Base-by-base conservation (phyloP, 2,888 invertebrate species). In the Rutpela maculata region DNA sequence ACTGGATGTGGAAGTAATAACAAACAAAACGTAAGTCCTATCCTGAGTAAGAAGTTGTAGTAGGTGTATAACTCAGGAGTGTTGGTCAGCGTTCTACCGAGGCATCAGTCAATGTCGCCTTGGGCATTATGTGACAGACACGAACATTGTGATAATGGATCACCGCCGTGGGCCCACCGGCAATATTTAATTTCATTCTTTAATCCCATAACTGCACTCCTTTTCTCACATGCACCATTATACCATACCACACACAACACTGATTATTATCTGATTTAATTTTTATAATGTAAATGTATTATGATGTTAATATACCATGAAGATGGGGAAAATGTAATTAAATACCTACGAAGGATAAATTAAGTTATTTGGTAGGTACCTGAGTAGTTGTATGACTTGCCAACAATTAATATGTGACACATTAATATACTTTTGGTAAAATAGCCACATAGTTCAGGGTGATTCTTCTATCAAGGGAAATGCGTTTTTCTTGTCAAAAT, bases 101-200 rank as follows among this genome's bases (percentile, higher is more conserved):
- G 82, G 83, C 85, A 87, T 87, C 86, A 85, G 86, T 87, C 87
- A 87, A 83, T 81, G 86, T 87, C 86, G 82, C 84, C 82, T 68
- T 59, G 81, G 78, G 80, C 81, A 75, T 76, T 74, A 72, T 80
- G 84, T 86, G 86, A 87, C 87, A 86, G 87, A 86, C 86, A 86
- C 85, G 87, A 87, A 86, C 85, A 82, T 77, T 80, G 83, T 82
- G 81, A 87, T 87, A 87, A 87, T 86, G 87, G 86, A 87, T 87
- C 85, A 85, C 85, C 85, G 78, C 77, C 81, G 81, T 78, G 81
- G 81, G 77, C 81, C 85, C 81, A 81, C 79, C 79, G 83, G 86
- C 71, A 71, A 83, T 83, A 79, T 84, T 83, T 84, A 84, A 83
- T 85, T 85, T 84, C 83, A 82, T 84, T 84, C 84, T 82, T 82